Evolutionary conservation across 2,797 vertebrate species (phyloP), one percentile per base, ranked within the genome.

Genomic region (Argya squamiceps): DNA sequence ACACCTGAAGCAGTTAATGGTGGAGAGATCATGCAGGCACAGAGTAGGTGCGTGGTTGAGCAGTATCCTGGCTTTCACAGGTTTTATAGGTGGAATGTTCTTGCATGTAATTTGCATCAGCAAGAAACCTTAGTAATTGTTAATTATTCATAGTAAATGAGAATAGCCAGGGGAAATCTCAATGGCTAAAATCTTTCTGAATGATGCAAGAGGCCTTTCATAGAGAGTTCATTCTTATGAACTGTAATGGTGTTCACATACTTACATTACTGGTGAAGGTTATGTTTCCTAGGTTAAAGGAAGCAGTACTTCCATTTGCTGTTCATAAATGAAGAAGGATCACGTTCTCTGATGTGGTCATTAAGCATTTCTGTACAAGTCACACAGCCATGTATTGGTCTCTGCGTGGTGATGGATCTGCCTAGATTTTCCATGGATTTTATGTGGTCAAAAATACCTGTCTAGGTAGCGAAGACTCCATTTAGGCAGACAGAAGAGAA

Each of bases 311-410:
- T 87, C 27, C 24, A 50, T 21, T 47, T 82, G 20, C 37, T 68
- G 3, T 82, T 93, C 30, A 3, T 55, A 52, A 56, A 21, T 65
- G 50, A 68, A 81, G 68, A 30, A 1, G 0, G 24, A 50, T 68
- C 16, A 8, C 0, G 0, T 84, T 71, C 26, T 58, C 29, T 55
- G 30, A 24, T 70, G 11, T 0, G 6, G 10, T 68, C 18, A 30
- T n/a, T 37, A 65, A 79, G 8, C 0, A 0, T 80, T 83, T 83
- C 20, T 77, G 12, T 46, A 55, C 71, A 59, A 76, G 55, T 34
- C 37, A 34, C 11, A 4, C 1, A 1, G 53, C 32, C 7, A 2
- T 46, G 22, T 21, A 23, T 36, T 68, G 27, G 21, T 39, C 43
- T 29, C 60, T 13, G 14, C 15, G 50, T 77, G n/a, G 47, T 73